Base-by-base conservation (phyloP, 2,888 invertebrate genomes). In the Drosophila mayaguana region DNA sequence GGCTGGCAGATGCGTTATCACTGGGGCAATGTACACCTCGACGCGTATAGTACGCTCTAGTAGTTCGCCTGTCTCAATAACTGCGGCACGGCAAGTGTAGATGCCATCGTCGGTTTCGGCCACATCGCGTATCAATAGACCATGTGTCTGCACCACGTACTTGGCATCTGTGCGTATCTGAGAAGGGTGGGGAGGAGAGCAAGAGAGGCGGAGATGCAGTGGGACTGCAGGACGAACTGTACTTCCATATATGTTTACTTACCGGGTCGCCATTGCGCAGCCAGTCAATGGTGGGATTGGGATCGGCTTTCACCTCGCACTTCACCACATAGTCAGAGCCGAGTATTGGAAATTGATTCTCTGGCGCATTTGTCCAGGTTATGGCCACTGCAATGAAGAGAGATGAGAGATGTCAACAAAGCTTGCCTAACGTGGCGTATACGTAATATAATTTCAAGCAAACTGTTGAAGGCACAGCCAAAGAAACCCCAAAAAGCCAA, bases 41-140 rank as follows among this genome's bases (percentile, higher is more conserved):
- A 98, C 95, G 91, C 95, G 96, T 77, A 98, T 98, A 85, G 95
- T 94, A 70, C 96, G 95, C 81, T 96, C 96, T 59, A 95, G 94
- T 7, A 97, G 94, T 91, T 97, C 96, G 45, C 97, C 98, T 43
- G 97, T 97, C 75, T 95, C 94, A 20, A 95, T 94, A 0, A 97
- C 97, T 45, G 96, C 95, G n/a, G 97, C 98, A 51, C 97, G 95
- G 90, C 98, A 98, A 6, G 96, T 96, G 91, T 98, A 98, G 12
- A 95, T 94, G 1, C 97, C 98, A 90, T 97, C 97, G 87, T 98
- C 97, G 18, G 95, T 95, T 91, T 96, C 96, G 79, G 95, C 94
- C 1, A 97, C 96, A 81, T 96, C 95, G 81, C 95, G 95, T 70
- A 98, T 97, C 65, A 96, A 93, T 14, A 98, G 93, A 0, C 97